Percentiles rank a stretch among this genome's conserved stretches.
Conservation (phyloP, 1,140 invertebrate genomes). For the Magallana angulata region DNA sequence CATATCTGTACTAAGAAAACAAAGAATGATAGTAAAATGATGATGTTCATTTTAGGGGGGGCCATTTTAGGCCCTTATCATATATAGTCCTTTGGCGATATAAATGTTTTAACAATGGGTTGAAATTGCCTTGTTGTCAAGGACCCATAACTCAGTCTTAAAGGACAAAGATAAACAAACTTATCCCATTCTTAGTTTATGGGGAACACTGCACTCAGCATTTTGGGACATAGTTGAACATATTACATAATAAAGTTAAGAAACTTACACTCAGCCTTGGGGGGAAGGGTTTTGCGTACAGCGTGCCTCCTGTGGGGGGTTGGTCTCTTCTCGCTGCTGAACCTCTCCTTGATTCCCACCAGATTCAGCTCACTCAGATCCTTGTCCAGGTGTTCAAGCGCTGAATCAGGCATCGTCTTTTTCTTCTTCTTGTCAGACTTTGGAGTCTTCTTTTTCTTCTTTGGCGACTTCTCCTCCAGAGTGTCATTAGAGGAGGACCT, state of each 20-base stretch:
- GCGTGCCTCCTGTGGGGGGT: slow-evolving; percentile 28
- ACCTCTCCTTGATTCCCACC: slow-evolving; percentile 44
- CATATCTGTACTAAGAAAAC: no score
- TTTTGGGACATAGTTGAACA: no score
- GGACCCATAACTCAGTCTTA: no score
- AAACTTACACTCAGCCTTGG: slow-evolving; percentile 67
- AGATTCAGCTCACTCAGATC: slow-evolving; percentile 48
- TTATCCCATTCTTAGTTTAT: no score
- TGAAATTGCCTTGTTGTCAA: no score
- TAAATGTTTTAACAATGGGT: no score
- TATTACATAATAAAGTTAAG: neutral
- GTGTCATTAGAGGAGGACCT: slow-evolving; percentile 64
- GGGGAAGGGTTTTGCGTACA: slow-evolving; percentile 59
- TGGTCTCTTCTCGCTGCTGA: slow-evolving; percentile 39
- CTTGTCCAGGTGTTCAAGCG: slow-evolving; percentile 45
- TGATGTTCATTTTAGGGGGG: no score
- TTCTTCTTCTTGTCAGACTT: slow-evolving; percentile 85
- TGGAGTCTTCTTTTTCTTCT: slow-evolving; percentile 78
- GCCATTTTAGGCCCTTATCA: no score
- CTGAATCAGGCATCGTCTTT: slow-evolving; percentile 55
- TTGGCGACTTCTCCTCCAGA: slow-evolving; percentile 61
- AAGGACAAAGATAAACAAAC: no score
- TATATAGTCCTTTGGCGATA: no score
- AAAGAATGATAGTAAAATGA: no score
- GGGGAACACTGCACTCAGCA: no score